A percentile compares a stretch with the other conserved stretches of the same genome.
Evolutionary conservation across 2,888 invertebrate species (phyloP).

Genomic region (Merodon equestris): DNA sequence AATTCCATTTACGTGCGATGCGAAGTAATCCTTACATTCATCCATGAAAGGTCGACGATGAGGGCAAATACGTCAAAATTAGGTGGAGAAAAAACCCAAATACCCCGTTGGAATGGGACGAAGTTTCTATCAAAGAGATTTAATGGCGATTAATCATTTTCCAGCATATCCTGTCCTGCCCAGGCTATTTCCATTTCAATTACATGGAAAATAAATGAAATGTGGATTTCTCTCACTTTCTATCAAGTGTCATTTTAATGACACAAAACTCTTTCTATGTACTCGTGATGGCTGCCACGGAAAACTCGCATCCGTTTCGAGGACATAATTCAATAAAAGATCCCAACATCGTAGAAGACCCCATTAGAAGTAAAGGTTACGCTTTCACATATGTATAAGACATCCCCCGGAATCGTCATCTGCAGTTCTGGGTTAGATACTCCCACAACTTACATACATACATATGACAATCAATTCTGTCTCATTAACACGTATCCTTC

Average conservation of each 20-base stretch:
- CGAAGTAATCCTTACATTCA: not conserved
- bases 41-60: too few species aligned
- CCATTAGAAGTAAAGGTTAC: slow-evolving; percentile 48
- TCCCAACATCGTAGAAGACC: slow-evolving; percentile 30
- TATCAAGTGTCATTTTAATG: slow-evolving; percentile 43
- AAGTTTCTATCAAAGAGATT: slow-evolving; percentile 38
- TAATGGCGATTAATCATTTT: slow-evolving; percentile 52
- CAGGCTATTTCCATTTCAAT: too few species aligned
- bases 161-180: slow-evolving; percentile 14
- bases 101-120: slow-evolving; percentile 16
- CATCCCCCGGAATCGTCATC: not conserved
- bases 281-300: not conserved
- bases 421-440: slow-evolving; percentile 52
- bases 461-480: slow-evolving; percentile 57
- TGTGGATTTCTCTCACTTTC: slow-evolving; percentile 24
- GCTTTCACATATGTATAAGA: not conserved
- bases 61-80: too few species aligned
- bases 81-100: slow-evolving; percentile 4
- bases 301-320: too few species aligned
- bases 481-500: slow-evolving; percentile 56
- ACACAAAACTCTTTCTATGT: slow-evolving; percentile 28
- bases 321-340: slow-evolving; percentile 36
- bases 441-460: not conserved
- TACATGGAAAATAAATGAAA: too few species aligned
- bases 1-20: slow-evolving; percentile 23